Evolutionary conservation across 2,888 invertebrate genomes (phyloP).

Genomic region (Tipula helvola): DNA sequence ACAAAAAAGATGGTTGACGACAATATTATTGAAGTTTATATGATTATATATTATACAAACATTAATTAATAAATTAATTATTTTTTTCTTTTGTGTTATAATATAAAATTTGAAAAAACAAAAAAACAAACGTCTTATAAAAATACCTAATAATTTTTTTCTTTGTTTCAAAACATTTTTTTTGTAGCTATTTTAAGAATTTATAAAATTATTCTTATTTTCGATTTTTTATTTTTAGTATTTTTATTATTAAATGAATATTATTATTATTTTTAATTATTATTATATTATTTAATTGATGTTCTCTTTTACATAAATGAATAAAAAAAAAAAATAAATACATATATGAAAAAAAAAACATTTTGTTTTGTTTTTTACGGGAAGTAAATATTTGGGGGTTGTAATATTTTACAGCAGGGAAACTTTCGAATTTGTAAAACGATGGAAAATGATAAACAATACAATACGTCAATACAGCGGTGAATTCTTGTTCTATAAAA

Average conservation of each 20-base stretch:
- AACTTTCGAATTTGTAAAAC: too few species aligned
- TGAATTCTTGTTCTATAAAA: too few species aligned
- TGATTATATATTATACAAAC: not conserved
- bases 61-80: not conserved
- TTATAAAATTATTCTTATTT: not conserved
- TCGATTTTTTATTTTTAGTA: not conserved
- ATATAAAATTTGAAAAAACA: not conserved
- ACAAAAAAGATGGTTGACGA: not conserved
- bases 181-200: not conserved
- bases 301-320: slow-evolving; percentile 4
- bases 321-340: not conserved
- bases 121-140: not conserved
- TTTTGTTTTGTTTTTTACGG: too few species aligned
- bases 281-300: slow-evolving; percentile 4
- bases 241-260: not conserved
- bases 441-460: too few species aligned
- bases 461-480: too few species aligned
- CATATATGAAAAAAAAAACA: not conserved
- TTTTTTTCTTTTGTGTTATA: not conserved
- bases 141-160: not conserved
- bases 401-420: too few species aligned
- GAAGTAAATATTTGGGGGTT: too few species aligned
- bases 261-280: not conserved
- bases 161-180: not conserved
- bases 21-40: not conserved